phyloP scores from a whole-genome alignment of 2,888 invertebrate species.

The Trissonchulus sp. region DNA sequence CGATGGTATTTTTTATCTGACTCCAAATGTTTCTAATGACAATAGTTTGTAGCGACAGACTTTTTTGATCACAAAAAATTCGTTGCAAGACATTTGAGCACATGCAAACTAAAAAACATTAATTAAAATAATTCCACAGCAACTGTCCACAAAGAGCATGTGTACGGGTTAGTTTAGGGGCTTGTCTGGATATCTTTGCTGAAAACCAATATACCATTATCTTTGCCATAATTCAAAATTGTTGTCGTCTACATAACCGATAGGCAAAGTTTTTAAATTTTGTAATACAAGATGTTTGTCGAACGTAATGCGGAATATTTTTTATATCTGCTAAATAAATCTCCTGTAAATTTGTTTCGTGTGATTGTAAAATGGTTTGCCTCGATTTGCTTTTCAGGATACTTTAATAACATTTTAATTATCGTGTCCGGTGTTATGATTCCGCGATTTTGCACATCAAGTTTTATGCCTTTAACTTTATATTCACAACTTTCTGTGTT shows the following conservation, averaged over 20 bases:
- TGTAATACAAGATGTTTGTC: not conserved
- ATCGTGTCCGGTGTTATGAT: not conserved
- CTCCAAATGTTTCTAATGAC: too few relatives aligned
- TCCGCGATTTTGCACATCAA: not conserved
- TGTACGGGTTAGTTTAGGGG: too few relatives aligned
- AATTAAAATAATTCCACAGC: too few relatives aligned
- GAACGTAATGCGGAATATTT: not conserved
- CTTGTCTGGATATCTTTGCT: too few relatives aligned
- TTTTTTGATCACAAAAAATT: too few relatives aligned
- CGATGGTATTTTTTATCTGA: too few relatives aligned
- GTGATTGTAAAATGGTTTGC: not conserved
- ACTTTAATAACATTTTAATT: not conserved
- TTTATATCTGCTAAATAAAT: not conserved
- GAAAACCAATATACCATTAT: too few relatives aligned
- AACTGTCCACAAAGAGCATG: too few relatives aligned
- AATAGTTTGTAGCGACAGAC: too few relatives aligned
- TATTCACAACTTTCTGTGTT: not conserved
- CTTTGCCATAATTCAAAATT: too few relatives aligned
- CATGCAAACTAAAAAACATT: too few relatives aligned
- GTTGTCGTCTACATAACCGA: not conserved
- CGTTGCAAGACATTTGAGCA: too few relatives aligned
- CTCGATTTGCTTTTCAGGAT: not conserved
- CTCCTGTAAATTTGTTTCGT: not conserved
- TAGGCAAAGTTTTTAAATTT: not conserved
- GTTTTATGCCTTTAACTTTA: not conserved